Evolutionary conservation across 2,888 invertebrate genomes (phyloP).

Genomic region (Xestoiulus laeticollis): DNA sequence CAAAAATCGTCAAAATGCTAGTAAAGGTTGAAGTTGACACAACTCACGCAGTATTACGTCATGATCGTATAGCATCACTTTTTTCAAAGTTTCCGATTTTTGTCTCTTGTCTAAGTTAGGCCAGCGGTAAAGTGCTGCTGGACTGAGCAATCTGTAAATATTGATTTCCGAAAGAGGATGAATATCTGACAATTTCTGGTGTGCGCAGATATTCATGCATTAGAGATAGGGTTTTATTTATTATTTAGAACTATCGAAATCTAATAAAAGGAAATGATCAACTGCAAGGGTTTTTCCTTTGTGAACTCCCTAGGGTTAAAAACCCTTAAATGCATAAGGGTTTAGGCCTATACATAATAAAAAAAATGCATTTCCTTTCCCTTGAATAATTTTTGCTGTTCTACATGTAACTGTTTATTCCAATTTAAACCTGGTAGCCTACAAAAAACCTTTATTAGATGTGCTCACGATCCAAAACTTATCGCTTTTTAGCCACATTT

Average conservation of each 20-base stretch:
- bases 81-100: not conserved
- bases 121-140: not conserved
- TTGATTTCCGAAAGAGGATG: not conserved
- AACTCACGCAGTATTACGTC: not conserved
- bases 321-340: no score
- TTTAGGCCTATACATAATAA: no score
- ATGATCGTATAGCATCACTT: not conserved
- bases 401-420: no score
- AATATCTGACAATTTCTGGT: not conserved
- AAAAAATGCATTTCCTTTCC: no score
- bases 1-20: no score
- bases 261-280: not conserved
- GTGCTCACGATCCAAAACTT: no score
- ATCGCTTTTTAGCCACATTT: no score
- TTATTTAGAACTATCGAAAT: not conserved
- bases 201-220: not conserved
- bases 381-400: no score
- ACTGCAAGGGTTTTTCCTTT: no score
- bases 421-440: no score
- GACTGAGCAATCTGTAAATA: not conserved
- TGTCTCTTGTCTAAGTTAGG: not conserved
- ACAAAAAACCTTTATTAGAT: no score
- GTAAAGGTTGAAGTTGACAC: not conserved
- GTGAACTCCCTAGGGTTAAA: no score
- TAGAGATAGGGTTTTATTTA: not conserved